Percentiles rank a stretch among this genome's conserved stretches.
phyloP scores from a whole-genome alignment of 1,140 invertebrate genomes.

The Neodiprion fabricii region DNA sequence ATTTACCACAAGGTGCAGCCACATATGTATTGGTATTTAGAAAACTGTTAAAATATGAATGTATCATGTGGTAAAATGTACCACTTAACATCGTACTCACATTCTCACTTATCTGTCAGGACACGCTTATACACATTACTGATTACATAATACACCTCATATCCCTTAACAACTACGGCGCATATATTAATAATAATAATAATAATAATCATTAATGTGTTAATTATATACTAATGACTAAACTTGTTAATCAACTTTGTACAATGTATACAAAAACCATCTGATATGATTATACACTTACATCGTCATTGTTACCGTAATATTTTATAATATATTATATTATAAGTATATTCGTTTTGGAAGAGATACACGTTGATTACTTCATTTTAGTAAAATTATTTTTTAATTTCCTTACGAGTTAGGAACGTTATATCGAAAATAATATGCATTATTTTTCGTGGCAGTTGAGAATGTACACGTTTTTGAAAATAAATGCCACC shows the following conservation, averaged over 20 bases:
- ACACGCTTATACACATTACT: slow-evolving; percentile 14
- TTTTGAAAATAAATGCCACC: slow-evolving; percentile 36
- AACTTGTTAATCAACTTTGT: slow-evolving; percentile 50
- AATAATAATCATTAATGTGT: slow-evolving; percentile 26
- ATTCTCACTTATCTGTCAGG: slow-evolving; percentile 29
- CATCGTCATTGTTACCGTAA: slow-evolving; percentile 25
- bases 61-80: not conserved
- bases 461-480: slow-evolving; percentile 27
- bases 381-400: slow-evolving; percentile 28
- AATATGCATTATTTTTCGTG: slow-evolving; percentile 45
- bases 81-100: slow-evolving; percentile 19
- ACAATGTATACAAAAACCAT: slow-evolving; percentile 55
- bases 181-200: slow-evolving; percentile 19
- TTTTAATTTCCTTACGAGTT: slow-evolving; percentile 43
- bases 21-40: not conserved
- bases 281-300: slow-evolving; percentile 57
- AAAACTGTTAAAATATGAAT: not conserved
- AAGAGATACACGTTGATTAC: slow-evolving; percentile 46
- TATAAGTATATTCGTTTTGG: slow-evolving; percentile 34
- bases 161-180: slow-evolving; percentile 14
- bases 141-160: slow-evolving; percentile 6
- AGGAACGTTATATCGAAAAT: slow-evolving; percentile 58
- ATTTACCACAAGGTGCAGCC: slow-evolving; percentile 1
- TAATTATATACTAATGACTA: slow-evolving; percentile 56
- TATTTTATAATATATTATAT: slow-evolving; percentile 26